Evolutionary conservation across 2,797 vertebrate genomes (phyloP), one percentile per base, ranked within the genome.

Genomic region (Melanotaenia parkinsoni): DNA sequence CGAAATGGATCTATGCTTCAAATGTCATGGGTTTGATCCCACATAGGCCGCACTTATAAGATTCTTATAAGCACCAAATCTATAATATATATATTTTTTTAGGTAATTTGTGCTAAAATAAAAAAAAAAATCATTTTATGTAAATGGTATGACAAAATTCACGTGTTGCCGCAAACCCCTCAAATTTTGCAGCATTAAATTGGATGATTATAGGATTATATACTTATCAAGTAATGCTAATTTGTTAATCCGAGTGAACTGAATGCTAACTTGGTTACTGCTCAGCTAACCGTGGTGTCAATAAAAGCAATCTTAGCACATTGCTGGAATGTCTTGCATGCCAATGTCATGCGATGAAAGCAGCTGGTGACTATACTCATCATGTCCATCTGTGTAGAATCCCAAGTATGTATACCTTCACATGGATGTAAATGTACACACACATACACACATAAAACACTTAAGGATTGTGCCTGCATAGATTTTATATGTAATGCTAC

Each of bases 361-460:
- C 87, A 88, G 87, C 65, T 90, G 89, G 73, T 58, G 72, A 63
- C 75, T 79, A 26, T 9, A 58, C 70, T 74, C 40, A 74, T 47
- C 63, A 30, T 53, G 75, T 67, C 76, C 59, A 58, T 59, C 68
- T 40, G 51, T 67, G 45, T 58, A 62, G n/a, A 59, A 62, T 65
- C 64, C 64, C 18, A n/a, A 22, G 38, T 6, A 4, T 22, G 37
- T n/a, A 60, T 45, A n/a, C 43, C 37, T 67, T 53, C 71, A 64
- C 58, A 63, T 63, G 61, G 40, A 58, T 1, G 3, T 8, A 80
- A 63, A 61, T 47, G 47, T 18, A 47, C 5, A 64, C 50, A 64
- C 50, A 73, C 61, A 5, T 5, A 45, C 43, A 45, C 5, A 45
- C 16, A 47, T 2, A n/a, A 50, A n/a, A 20, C 28, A 0, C 2